Evolutionary conservation across 2,888 invertebrate species (phyloP), one percentile per base, ranked within the genome.

Genomic region (Diarsia dahlii): DNA sequence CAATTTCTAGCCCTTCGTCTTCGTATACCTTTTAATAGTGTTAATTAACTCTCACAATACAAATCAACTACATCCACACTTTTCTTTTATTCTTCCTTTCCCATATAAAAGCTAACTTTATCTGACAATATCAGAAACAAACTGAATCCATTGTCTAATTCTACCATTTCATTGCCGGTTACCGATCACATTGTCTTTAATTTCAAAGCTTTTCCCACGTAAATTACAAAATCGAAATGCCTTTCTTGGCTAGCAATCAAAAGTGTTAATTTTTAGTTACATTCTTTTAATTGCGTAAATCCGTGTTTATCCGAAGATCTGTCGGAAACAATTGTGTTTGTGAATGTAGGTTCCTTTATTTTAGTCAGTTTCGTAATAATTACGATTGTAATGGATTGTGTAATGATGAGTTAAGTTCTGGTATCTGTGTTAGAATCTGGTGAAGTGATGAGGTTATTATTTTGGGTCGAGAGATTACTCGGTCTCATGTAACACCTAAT

Each of bases 201-300:
- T 79, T 62, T 45, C 58, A 63, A 70, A 73, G 52, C 39, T 48
- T 77, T 83, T 86, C 82, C 62, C 86, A 86, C 71, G 65, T 64
- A 52, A 54, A 64, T 74, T 78, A 83, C 82, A 71, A 82, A 82
- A 82, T 74, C 83, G 67, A 74, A 85, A 82, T 76, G 39, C 71
- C 56, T 63, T 63, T 45, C 45, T 45, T 45, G 6, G 28, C 67
- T 74, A 46, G 56, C 69, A 79, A 84, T 72, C 62, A 87, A 84
- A 76, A 81, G 88, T 87, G 89, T 84, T 82, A 90, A 90, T 88
- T 89, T 84, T 76, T 80, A 76, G 78, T 83, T 72, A 81, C 85
- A 85, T 84, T 84, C 84, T 84, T 85, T 84, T 89, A 88, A 89
- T 89, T 88, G 84, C 89, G 84, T 84, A 85, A 88, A 86, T 71